These are phyloP conservation scores for Callorhinus ursinus DNA, from an alignment of 2,113 vertebrate species.

Conservation along the genomic window DNA sequence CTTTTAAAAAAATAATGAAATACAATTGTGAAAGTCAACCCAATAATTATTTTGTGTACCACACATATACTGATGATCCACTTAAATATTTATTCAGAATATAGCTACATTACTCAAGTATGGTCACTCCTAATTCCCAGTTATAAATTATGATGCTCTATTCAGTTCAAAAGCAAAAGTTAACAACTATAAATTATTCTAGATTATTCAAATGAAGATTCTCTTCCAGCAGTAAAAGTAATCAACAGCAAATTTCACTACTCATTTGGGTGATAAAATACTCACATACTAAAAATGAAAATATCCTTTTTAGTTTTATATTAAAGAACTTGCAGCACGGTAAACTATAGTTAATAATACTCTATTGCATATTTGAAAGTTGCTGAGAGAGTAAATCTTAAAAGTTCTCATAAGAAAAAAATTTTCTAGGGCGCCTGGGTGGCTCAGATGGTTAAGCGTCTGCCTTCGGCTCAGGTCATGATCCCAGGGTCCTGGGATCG, in stretches of 20 bases:
- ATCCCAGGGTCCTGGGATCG: too few relatives aligned
- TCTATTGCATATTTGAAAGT: too few relatives aligned
- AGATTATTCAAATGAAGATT: conserved; percentile 49
- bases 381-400: too few relatives aligned
- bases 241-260: neutral
- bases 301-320: conserved; percentile 12
- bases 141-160: neutral
- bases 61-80: neutral
- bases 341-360: neutral
- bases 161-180: conserved; percentile 32
- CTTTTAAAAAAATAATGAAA: neutral
- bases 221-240: conserved; percentile 5
- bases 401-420: too few relatives aligned
- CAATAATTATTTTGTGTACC: neutral
- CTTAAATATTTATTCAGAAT: neutral
- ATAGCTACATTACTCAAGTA: neutral
- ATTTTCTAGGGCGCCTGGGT: too few relatives aligned
- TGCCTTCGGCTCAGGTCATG: too few relatives aligned
- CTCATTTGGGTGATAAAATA: neutral
- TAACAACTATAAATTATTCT: conserved; percentile 5
- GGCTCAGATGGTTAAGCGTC: too few relatives aligned
- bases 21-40: neutral
- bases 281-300: neutral
- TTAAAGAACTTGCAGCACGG: neutral
- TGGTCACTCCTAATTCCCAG: neutral